phyloP scores from a whole-genome alignment of 30 jellyfish, hydroid and myxozoan genomes.

The Morbakka virulenta region DNA sequence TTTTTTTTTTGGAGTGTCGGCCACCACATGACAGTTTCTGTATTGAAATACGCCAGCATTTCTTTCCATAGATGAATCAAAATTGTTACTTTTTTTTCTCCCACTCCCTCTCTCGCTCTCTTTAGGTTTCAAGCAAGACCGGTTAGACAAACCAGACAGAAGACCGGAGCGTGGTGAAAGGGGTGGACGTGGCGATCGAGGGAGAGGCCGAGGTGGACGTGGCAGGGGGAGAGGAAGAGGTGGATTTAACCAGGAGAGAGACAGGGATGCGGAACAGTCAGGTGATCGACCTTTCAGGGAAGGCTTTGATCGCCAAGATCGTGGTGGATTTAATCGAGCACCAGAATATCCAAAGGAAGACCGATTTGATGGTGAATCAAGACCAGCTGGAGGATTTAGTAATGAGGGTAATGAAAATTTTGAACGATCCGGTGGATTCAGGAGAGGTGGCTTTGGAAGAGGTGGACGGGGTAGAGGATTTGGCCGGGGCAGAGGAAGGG shows the following conservation, averaged over 20 bases:
- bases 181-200: constrained; percentile 76
- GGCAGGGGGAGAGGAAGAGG: constrained; percentile 73
- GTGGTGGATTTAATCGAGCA: constrained; percentile 37
- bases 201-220: constrained; percentile 84
- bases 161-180: constrained; percentile 71
- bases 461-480: constrained; percentile 89
- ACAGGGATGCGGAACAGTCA: constrained; percentile 46
- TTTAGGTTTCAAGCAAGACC: no score
- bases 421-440: constrained; percentile 17
- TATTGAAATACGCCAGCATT: no score
- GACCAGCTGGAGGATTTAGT: not conserved
- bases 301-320: constrained; percentile 28
- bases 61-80: no score
- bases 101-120: no score
- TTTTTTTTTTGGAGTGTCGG: no score
- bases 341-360: not conserved
- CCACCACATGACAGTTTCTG: no score
- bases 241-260: constrained; percentile 58
- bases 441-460: constrained; percentile 40
- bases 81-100: no score
- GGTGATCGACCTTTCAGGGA: constrained; percentile 32
- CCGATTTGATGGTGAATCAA: not conserved
- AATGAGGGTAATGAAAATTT: constrained; percentile 24
- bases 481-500: constrained; percentile 84
- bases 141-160: constrained; percentile 61